Conservation (phyloP, 2,113 vertebrate species). For the Catharus fuscescens region DNA sequence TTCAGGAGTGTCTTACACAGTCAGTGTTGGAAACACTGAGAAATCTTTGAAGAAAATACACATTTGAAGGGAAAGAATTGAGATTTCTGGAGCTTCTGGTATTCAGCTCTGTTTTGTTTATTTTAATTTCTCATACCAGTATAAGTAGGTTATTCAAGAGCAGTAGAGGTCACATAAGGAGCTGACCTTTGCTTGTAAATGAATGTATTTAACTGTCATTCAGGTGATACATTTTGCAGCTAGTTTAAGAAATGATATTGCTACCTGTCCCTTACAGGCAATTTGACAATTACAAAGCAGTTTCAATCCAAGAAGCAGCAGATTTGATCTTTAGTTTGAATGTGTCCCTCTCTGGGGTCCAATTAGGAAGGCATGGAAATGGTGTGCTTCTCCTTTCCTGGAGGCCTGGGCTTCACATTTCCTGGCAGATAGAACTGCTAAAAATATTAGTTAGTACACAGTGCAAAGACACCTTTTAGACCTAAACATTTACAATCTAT, state of each 20-base stretch:
- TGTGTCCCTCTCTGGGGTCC: background rate
- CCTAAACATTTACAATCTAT: background rate
- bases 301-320: background rate
- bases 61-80: background rate
- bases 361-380: background rate
- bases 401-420: background rate
- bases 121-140: background rate
- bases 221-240: background rate
- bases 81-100: background rate
- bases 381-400: background rate
- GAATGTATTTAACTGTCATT: background rate
- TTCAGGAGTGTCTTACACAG: background rate
- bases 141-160: background rate
- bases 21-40: background rate
- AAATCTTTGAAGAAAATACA: background rate
- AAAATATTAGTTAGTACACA: background rate
- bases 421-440: background rate
- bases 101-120: background rate
- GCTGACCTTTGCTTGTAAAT: constrained; percentile 19
- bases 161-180: background rate
- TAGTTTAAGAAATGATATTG: background rate
- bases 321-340: background rate
- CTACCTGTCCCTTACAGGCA: background rate
- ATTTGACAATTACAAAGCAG: background rate
- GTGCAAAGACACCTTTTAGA: background rate